Percentiles rank a stretch among this genome's conserved stretches.
Evolutionary conservation across 37 sponge, comb jelly and placozoan species (phyloP).

Genomic region (Corticium candelabrum): DNA sequence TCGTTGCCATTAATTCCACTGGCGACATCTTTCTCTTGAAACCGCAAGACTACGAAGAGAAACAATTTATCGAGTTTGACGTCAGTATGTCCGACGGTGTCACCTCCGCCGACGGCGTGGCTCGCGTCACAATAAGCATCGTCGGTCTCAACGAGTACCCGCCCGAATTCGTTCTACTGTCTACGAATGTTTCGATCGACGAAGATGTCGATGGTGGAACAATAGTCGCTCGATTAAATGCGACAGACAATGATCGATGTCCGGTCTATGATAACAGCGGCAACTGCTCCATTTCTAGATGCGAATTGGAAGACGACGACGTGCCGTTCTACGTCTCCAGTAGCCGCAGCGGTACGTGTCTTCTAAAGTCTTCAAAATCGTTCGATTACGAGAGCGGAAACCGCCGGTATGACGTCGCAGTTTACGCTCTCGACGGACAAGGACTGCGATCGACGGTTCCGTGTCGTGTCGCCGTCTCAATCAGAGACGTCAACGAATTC

Average conservation of each 20-base stretch:
- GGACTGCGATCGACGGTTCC: not conserved
- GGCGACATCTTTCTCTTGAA: not conserved
- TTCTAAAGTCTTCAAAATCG: slow-evolving; percentile 15
- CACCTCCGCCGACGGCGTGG: not conserved
- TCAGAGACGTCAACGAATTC: slow-evolving; percentile 24
- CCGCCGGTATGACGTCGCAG: not conserved
- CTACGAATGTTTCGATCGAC: not conserved
- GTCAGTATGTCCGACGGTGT: not conserved
- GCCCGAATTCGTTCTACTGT: not conserved
- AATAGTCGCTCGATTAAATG: slow-evolving; percentile 13
- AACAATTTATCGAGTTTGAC: not conserved
- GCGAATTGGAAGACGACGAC: not conserved
- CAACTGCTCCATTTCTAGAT: not conserved
- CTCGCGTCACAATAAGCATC: not conserved
- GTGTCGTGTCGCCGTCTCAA: not conserved
- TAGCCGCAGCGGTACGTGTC: not conserved
- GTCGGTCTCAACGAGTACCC: not conserved
- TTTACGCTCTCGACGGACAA: slow-evolving; percentile 26
- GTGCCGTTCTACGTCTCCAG: not conserved
- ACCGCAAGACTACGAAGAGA: not conserved
- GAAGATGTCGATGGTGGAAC: not conserved
- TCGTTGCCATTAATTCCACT: not conserved
- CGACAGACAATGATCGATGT: not conserved
- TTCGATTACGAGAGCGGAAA: slow-evolving; percentile 40
- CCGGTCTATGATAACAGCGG: no score